Evolutionary conservation across 2,888 invertebrate genomes (phyloP).

Genomic region (Netelia inedita): DNA sequence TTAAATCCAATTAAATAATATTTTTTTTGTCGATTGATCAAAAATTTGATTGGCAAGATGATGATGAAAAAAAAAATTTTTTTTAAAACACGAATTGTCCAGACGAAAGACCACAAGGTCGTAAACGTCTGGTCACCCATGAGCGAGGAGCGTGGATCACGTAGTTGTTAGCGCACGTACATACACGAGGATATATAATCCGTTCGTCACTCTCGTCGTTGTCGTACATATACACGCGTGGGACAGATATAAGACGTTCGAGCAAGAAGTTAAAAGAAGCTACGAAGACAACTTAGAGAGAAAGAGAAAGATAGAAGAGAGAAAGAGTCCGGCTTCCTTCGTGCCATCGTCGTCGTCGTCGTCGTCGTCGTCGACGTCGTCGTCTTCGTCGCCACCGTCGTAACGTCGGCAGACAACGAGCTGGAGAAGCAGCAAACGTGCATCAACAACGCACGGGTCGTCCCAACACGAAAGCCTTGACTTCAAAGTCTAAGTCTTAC

Average conservation of each 20-base stretch:
- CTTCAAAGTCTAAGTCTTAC: conserved; percentile 33
- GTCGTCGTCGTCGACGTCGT: conserved; percentile 5
- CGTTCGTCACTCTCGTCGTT: conserved; percentile 59
- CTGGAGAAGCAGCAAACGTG: conserved; percentile 37
- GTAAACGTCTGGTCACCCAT: conserved; percentile 78
- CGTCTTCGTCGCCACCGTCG: conserved; percentile 21
- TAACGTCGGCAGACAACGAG: conserved; percentile 38
- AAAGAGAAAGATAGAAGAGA: not conserved
- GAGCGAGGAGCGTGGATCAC: conserved; percentile 76
- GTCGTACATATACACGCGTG: conserved; percentile 57
- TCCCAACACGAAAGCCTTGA: conserved; percentile 42
- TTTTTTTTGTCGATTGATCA: too few relatives aligned
- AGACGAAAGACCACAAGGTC: conserved; percentile 74
- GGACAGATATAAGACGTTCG: conserved; percentile 46
- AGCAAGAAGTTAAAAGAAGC: conserved; percentile 46
- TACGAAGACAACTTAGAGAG: conserved; percentile 19
- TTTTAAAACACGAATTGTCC: conserved; percentile 60
- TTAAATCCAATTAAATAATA: too few relatives aligned
- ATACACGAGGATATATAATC: conserved; percentile 44
- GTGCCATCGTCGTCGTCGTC: conserved; percentile 23
- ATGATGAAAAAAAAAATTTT: not conserved
- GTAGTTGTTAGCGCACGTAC: conserved; percentile 76
- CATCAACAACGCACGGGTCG: conserved; percentile 24
- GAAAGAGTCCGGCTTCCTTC: conserved; percentile 54
- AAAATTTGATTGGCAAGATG: not conserved